Evolutionary conservation across 1,140 invertebrate genomes (phyloP), one percentile per base, ranked within the genome.

Genomic region (Proales similis): DNA sequence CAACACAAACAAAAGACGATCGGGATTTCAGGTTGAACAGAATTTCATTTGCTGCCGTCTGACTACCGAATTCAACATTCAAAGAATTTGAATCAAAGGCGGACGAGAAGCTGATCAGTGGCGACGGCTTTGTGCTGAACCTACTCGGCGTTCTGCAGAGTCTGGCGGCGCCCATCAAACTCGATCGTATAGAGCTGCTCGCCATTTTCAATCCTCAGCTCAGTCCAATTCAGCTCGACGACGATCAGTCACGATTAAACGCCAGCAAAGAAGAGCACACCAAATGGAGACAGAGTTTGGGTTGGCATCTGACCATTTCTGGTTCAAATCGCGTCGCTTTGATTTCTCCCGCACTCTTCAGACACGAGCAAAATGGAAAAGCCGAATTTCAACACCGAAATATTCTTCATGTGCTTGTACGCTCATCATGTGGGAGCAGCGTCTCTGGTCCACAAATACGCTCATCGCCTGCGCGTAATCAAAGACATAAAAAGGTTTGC

Each of bases 111-210:
- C 77, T 84, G 0, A 79, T 92, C 0, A 86, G 88, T 27, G 85
- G 86, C 9, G 90, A 96, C 75, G 90, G 91, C 1, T 92, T 91
- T 70, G 90, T 94, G 84, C 74, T 96, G 29, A 96, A 96, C 78
- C 73, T 96, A 3, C 80, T 94, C 60, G 86, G 86, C 39, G 85
- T 94, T 11, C 73, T 97, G 47, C 90, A 95, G 73, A 82, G 86
- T 71, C 74, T 94, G 0, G 85, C 87, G 0, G 79, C 87, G 0
- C 89, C 89, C 76, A 86, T 82, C 45, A 70, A 68, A 17, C 57
- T 80, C 17, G 78, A 81, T 51, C 80, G 80, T 68, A 75, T 79
- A 42, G 62, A 67, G 48, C 19, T 57, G 20, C 29, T 42, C 24
- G 17, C 38, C 17, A 42, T 57, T 12, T 57, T 14, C 45, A 29